Evolutionary conservation across 2,797 vertebrate genomes (phyloP), one percentile per base, ranked within the genome.

Genomic region (Diplodus sargus): DNA sequence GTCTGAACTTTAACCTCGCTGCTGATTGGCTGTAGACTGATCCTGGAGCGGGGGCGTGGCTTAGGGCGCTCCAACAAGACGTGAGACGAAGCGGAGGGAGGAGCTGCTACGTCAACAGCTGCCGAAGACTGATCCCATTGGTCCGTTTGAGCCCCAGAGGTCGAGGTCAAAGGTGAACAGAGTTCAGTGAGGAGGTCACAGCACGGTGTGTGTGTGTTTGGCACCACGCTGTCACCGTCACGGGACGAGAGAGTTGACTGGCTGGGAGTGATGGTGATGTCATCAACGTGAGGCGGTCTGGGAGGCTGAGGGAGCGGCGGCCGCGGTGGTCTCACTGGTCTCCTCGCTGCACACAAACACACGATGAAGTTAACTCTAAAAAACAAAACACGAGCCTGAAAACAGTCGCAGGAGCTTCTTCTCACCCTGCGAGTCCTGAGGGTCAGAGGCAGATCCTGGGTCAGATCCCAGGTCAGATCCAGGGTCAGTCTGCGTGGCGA

Each of bases 401-500:
- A 65, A 34, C 4, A 20, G 18, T 45, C 0, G 12, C 14, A 3
- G 0, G 7, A 34, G 16, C 30, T 2, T 10, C 2, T 8, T 51
- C 68, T 85, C 58, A 88, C 90, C 85, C 10, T 42, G 71, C 0
- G 77, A 0, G 12, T 81, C 75, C 3, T 4, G 56, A 10, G 70
- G 48, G 0, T 79, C 66, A 0, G 85, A 73, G 0, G 59, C 56
- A 0, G 87, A 81, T 88, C 91, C 88, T 14, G 91, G 87, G 52
- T 99, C 97, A 2, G 98, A 34, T 34, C 30, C 30, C 6, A 4
- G 30, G 30, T 34, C 30, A 34, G 30, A 34, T 34, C 30, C 30
- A 13, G 91, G 87, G 52, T 99, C 97, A 2, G 98, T 99, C 91
- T 99, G 98, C 0, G 97, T 99, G 88, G 97, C 95, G 84, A 96